These are phyloP conservation scores for Mechanitis mazaeus DNA, from an alignment of 2,888 invertebrate genomes.

Conservation along the genomic window DNA sequence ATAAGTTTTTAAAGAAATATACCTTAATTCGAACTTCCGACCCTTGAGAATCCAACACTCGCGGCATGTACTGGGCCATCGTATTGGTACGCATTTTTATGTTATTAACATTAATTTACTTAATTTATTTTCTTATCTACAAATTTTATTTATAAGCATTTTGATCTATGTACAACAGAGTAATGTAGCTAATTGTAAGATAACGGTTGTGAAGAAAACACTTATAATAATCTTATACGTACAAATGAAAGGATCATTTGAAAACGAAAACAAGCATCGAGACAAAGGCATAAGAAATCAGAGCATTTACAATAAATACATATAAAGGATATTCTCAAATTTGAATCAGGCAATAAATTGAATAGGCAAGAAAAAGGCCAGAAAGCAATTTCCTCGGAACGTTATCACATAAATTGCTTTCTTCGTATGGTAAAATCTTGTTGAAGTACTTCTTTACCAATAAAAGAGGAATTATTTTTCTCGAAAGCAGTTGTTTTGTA, in stretches of 20 bases:
- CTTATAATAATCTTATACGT: neutral
- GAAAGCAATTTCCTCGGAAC: conserved; percentile 65
- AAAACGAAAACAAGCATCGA: neutral
- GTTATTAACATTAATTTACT: too few relatives aligned
- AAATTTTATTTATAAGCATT: too few relatives aligned
- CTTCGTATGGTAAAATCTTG: conserved; percentile 68
- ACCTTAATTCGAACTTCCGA: too few relatives aligned
- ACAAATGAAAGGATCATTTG: neutral
- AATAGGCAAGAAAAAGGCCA: conserved; percentile 59
- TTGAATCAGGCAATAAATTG: conserved; percentile 66
- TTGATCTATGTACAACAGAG: too few relatives aligned
- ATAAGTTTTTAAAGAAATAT: too few relatives aligned
- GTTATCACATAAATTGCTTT: conserved; percentile 72
- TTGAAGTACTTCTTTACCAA: conserved; percentile 56
- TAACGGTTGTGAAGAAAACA: neutral
- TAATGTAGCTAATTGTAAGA: too few relatives aligned
- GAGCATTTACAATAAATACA: conserved; percentile 40
- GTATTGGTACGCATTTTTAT: too few relatives aligned
- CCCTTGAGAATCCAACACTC: too few relatives aligned
- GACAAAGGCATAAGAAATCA: conserved; percentile 9
- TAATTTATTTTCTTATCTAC: too few relatives aligned
- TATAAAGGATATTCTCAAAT: conserved; percentile 59
- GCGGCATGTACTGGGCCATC: too few relatives aligned
- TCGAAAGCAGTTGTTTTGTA: conserved; percentile 15
- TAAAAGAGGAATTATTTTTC: conserved; percentile 50